These are phyloP conservation scores for Ornithorhynchus anatinus DNA, from an alignment of 2,113 vertebrate genomes.

Conservation along the genomic window DNA sequence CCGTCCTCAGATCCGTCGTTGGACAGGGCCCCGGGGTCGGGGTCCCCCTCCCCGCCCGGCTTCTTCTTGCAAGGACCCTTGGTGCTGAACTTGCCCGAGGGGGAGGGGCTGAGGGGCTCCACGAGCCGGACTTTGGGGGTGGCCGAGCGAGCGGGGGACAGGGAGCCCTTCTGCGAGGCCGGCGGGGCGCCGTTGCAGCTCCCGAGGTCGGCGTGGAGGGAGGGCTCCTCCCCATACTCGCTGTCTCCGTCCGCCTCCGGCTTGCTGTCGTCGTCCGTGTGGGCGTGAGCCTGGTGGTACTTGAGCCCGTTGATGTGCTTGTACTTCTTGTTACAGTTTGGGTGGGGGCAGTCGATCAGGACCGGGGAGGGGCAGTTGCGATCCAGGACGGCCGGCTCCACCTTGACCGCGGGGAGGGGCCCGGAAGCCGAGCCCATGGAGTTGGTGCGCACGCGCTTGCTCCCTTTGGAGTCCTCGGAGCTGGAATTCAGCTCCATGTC, in stretches of 20 bases:
- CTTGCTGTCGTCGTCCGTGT: conserved; percentile 94
- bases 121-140: conserved; percentile 93
- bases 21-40: conserved; percentile 81
- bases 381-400: conserved; percentile 83
- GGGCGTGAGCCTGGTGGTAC: conserved; percentile 97
- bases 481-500: conserved; percentile 99
- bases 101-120: conserved; percentile 92
- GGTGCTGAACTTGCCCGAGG: conserved; percentile 87
- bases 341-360: conserved; percentile 97
- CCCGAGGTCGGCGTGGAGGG: conserved; percentile 83
- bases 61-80: conserved; percentile 93
- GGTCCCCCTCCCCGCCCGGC: conserved; percentile 76
- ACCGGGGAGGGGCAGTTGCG: conserved; percentile 93
- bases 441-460: conserved; percentile 96
- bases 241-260: conserved; percentile 92
- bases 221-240: conserved; percentile 90
- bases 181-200: conserved; percentile 89
- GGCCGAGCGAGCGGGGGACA: conserved; percentile 92
- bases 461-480: conserved; percentile 97
- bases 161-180: conserved; percentile 87
- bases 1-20: conserved; percentile 93
- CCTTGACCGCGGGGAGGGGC: conserved; percentile 76
- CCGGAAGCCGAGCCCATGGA: conserved; percentile 79
- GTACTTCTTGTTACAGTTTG: conserved; percentile 99
- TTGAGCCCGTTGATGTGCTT: conserved; percentile 99